Evolutionary conservation across 2,888 invertebrate genomes (phyloP).

Genomic region (Julus scandinavius): DNA sequence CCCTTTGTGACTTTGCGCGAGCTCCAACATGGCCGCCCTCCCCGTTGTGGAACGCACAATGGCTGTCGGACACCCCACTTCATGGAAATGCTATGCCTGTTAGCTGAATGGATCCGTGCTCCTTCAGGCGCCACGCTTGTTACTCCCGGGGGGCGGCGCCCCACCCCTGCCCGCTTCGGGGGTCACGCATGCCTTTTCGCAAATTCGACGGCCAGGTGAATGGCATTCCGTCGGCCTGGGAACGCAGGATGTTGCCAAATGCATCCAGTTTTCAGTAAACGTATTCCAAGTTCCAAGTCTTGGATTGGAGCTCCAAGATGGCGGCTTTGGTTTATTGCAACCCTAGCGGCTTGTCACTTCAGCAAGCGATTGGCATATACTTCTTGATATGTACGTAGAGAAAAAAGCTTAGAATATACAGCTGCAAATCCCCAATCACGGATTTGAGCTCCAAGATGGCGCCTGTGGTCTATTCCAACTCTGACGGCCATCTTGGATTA

Average conservation of each 20-base stretch:
- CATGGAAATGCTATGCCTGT: background rate
- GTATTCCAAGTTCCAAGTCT: too few species aligned
- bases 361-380: too few species aligned
- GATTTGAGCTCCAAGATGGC: too few species aligned
- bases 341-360: too few species aligned
- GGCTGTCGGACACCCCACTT: background rate
- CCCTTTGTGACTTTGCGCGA: background rate
- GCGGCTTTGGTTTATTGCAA: too few species aligned
- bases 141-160: background rate
- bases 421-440: too few species aligned
- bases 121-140: background rate
- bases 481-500: too few species aligned
- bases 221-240: background rate
- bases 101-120: background rate
- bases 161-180: background rate
- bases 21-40: background rate
- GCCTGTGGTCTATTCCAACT: too few species aligned
- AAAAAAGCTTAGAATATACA: too few species aligned
- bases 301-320: too few species aligned
- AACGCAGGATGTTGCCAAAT: background rate
- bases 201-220: background rate
- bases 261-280: too few species aligned
- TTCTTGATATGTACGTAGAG: too few species aligned
- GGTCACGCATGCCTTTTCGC: slow-evolving; percentile 1
- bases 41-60: background rate